Base-by-base conservation (phyloP, 2,113 vertebrate genomes). In the Heterocephalus glaber region DNA sequence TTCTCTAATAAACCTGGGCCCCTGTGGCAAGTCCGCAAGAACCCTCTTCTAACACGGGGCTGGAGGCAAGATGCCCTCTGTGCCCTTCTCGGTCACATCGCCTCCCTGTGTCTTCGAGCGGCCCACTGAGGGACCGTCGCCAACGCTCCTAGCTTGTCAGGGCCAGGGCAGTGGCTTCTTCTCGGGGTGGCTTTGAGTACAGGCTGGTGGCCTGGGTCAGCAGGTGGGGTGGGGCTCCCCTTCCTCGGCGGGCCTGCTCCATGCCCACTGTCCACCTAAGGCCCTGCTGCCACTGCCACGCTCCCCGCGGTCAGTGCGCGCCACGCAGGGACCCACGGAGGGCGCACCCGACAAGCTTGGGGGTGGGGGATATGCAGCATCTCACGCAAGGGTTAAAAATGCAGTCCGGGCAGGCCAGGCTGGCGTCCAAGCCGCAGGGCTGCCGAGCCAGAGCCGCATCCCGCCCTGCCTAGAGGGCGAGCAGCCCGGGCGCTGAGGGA, bases 301-400 rank as follows among this genome's bases (percentile, higher is more conserved):
- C 20, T 72, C 63, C 56, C 74, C 10, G 33, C 77, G 1, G 7
- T 17, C 7, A 2, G 33, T 30, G 91, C 82, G 68, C 95, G 72
- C 76, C 86, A 8, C 30, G 0, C 22, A 28, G 54, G 82, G 72
- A 56, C 77, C 56, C 77, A 41, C 20, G 3, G 87, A 47, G 41
- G 88, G 12, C 30, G 47, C 87, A 12, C 82, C 80, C 30, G 16
- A 47, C 68, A n/a, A 54, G 97, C 58, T 60, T 94, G 97, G 97
- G 96, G 41, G 44, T 0, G 35, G 66, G 97, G 97, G 97, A 96
- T 96, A 60, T 93, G 98, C 98, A 97, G 96, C 96, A 85, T 54
- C 83, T 92, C 54, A 77, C 72, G 70, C 68, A 92, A 91, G 95
- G 92, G 97, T 98, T 98, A 97, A 97, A 98, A 98, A 90, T 96